phyloP scores from a whole-genome alignment of 2,797 vertebrate species.

The Amphiprion clarkii region DNA sequence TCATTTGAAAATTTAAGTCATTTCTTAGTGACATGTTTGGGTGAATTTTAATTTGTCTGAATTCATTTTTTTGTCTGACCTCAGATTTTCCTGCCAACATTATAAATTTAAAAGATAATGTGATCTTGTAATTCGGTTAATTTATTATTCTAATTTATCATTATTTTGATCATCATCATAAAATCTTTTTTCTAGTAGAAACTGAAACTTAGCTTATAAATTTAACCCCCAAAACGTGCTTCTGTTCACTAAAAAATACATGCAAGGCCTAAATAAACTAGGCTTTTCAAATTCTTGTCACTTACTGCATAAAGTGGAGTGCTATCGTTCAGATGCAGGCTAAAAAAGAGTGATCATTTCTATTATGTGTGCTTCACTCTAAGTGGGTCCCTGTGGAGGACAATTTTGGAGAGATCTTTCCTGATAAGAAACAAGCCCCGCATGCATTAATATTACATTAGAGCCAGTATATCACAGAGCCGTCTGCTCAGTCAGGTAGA shows the following conservation, averaged over 20 bases:
- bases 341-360: slow-evolving; percentile 82
- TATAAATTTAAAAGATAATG: not conserved
- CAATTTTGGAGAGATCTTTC: slow-evolving; percentile 82
- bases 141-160: no score
- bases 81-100: not conserved
- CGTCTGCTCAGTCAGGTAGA: slow-evolving; percentile 80
- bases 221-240: not conserved
- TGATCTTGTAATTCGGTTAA: not conserved
- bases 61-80: slow-evolving; percentile 8
- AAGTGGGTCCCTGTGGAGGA: slow-evolving; percentile 83
- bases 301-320: slow-evolving; percentile 59
- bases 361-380: slow-evolving; percentile 79
- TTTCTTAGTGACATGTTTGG: no score
- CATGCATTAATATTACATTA: slow-evolving; percentile 87
- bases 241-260: slow-evolving; percentile 2
- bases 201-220: not conserved
- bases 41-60: not conserved
- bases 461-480: slow-evolving; percentile 76
- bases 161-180: no score
- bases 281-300: slow-evolving; percentile 58
- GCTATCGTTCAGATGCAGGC: slow-evolving; percentile 70
- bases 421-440: slow-evolving; percentile 83
- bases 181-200: slow-evolving; percentile 4
- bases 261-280: slow-evolving; percentile 28
- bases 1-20: no score